A percentile compares a stretch with the other conserved stretches of the same genome.
These are phyloP conservation scores for Monopterus albus DNA, from an alignment of 2,113 vertebrate genomes.

Conservation along the genomic window DNA sequence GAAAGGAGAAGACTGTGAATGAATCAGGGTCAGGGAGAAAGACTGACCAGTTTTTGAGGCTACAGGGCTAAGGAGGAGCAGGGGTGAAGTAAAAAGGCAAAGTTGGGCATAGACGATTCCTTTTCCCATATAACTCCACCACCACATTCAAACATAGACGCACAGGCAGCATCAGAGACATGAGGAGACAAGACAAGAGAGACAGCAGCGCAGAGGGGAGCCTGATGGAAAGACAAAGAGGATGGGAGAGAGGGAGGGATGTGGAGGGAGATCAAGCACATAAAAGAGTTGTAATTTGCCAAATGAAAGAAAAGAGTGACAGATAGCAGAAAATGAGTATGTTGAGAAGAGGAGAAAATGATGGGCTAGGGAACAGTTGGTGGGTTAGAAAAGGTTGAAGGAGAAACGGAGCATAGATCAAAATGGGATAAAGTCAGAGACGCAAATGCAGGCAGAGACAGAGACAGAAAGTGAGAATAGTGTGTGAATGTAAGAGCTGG, in stretches of 20 bases:
- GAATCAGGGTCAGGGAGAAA: slow-evolving; percentile 46
- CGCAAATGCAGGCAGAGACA: slow-evolving; percentile 31
- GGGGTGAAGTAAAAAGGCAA: slow-evolving; percentile 29
- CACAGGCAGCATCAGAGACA: slow-evolving; percentile 64
- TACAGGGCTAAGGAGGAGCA: slow-evolving; percentile 45
- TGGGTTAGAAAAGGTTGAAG: slow-evolving; percentile 36
- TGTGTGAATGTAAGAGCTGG: slow-evolving; percentile 1
- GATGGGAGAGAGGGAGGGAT: slow-evolving; percentile 38
- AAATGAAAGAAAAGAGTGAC: slow-evolving; percentile 62
- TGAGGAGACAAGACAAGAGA: slow-evolving; percentile 60
- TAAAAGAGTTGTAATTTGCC: slow-evolving; percentile 75
- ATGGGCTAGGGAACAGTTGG: slow-evolving; percentile 27
- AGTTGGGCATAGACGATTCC: slow-evolving; percentile 21
- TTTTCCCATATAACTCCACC: slow-evolving; percentile 5
- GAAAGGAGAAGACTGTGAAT: slow-evolving; percentile 25
- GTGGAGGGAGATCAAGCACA: slow-evolving; percentile 48
- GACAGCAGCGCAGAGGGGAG: slow-evolving; percentile 63
- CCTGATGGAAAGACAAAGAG: slow-evolving; percentile 71
- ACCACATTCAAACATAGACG: slow-evolving; percentile 28
- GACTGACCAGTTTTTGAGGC: slow-evolving; percentile 56
- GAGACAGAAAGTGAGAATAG: slow-evolving; percentile 23
- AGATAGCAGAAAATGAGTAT: slow-evolving; percentile 58
- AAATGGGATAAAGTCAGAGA: slow-evolving; percentile 43
- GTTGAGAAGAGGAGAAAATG: slow-evolving; percentile 53
- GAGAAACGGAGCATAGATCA: slow-evolving; percentile 37